A percentile compares a stretch with the other conserved stretches of the same genome.
phyloP scores from a whole-genome alignment of 2,113 vertebrate genomes.

The Lonchura striata region DNA sequence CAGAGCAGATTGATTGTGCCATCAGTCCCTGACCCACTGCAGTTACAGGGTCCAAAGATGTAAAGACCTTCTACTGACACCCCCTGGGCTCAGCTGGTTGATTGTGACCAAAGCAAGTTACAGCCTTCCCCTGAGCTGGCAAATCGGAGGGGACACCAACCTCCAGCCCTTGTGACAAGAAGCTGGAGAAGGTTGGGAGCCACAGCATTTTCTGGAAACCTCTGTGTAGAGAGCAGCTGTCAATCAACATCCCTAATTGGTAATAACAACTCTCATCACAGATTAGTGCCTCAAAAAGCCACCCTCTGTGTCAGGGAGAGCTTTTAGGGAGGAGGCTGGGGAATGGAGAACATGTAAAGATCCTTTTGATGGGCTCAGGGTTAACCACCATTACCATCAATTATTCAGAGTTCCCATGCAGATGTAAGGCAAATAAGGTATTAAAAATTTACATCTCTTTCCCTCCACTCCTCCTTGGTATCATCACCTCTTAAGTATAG shows the following conservation, averaged over 20 bases:
- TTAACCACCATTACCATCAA: slow-evolving; percentile 36
- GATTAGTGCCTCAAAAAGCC: background rate
- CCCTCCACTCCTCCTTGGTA: background rate
- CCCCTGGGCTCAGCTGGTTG: background rate
- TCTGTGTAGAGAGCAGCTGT: background rate
- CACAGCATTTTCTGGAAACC: background rate
- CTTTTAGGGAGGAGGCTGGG: background rate
- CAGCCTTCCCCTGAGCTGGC: background rate
- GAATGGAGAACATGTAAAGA: background rate
- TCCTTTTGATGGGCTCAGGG: background rate
- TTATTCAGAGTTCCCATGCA: slow-evolving; percentile 25
- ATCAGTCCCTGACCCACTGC: background rate
- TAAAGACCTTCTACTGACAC: background rate
- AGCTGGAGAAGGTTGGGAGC: background rate
- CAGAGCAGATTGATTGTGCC: background rate
- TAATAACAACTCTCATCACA: background rate
- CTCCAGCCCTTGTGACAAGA: background rate
- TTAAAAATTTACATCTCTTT: slow-evolving; percentile 23
- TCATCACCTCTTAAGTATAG: slow-evolving; percentile 2
- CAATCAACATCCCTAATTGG: background rate
- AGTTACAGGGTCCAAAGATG: background rate
- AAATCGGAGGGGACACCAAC: background rate
- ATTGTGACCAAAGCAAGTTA: background rate
- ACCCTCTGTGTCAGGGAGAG: background rate
- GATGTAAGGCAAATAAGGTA: slow-evolving; percentile 10